Evolutionary conservation across 2,113 vertebrate genomes (phyloP), one percentile per base, ranked within the genome.

Genomic region (Triplophysa rosa): DNA sequence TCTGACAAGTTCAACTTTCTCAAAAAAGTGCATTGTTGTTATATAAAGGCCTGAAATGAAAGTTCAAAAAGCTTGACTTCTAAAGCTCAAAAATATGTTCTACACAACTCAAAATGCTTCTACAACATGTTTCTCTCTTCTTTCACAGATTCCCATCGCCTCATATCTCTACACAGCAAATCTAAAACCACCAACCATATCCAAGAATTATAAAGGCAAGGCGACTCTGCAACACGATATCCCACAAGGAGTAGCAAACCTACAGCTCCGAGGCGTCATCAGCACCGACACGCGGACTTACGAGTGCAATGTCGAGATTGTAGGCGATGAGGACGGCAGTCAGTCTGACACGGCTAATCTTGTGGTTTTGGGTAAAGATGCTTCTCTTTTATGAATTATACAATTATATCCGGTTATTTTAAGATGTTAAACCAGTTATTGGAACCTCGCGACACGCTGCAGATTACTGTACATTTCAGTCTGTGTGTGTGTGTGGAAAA

Each of bases 341-440:
- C 11, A 0, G 0, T 1, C 37, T 0, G 88, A 21, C 77, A 76
- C 1, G 0, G 0, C 83, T 3, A 33, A 1, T 0, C 49, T 93
- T 77, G 59, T 89, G 47, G 92, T 93, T 33, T 79, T 91, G 21
- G 91, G 92, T 92, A 88, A 0, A 3, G 14, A 52, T 16, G 49
- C 16, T 14, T 16, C 49, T 52, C 5, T 52, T 16, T 52, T 17
- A 16, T 52, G 19, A 58, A 21, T 58, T 8, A 52, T 52, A 4
- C 4, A 5, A 52, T 52, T 52, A 16, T 52, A 14, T 52, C 4
- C 4, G 5, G 29, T 29, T 29, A 4, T 29, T 37, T 37, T 37
- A 52, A 52, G 13, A 6, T 52, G 49, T 52, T 52, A 52, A 16
- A 52, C 9, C 10, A 12, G 9, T 45, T 12, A 12, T 12, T 45